Percentiles rank a stretch among this genome's conserved stretches.
Conservation (phyloP, 2,888 invertebrate species). For the Torymus auratus region DNA sequence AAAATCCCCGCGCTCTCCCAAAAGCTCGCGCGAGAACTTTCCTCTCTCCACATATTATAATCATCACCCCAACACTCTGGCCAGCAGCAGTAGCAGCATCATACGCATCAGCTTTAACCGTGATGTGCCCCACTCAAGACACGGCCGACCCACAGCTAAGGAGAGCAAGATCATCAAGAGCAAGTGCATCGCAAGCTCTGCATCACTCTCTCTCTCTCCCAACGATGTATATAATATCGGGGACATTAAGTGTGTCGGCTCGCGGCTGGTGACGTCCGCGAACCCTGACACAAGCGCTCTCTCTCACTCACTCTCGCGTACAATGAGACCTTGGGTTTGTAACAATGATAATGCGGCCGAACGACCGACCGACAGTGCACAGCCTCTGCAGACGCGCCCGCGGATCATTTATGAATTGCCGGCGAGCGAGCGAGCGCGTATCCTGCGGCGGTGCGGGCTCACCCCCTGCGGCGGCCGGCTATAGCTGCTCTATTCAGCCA, state of each 20-base stretch:
- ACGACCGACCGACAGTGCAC: slow-evolving; percentile 1
- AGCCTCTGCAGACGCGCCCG: slow-evolving; percentile 27
- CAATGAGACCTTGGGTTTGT: slow-evolving; percentile 56
- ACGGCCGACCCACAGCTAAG: background rate
- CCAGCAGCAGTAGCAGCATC: too few relatives aligned
- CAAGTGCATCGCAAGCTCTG: slow-evolving; percentile 5
- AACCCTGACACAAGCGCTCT: slow-evolving; percentile 52
- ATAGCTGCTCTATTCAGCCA: slow-evolving; percentile 70
- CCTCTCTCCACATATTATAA: too few relatives aligned
- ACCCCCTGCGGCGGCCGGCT: slow-evolving; percentile 69
- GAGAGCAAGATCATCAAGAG: slow-evolving; percentile 30
- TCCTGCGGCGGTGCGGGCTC: slow-evolving; percentile 68
- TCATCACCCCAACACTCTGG: too few relatives aligned
- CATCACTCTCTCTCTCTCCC: background rate
- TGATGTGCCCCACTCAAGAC: background rate
- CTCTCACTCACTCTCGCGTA: background rate
- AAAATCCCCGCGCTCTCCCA: too few relatives aligned
- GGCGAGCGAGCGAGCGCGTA: slow-evolving; percentile 60
- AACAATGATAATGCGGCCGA: slow-evolving; percentile 57
- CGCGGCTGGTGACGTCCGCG: slow-evolving; percentile 53
- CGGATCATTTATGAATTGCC: slow-evolving; percentile 68
- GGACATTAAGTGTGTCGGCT: slow-evolving; percentile 55
- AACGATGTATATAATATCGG: background rate
- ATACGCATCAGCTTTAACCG: too few relatives aligned
- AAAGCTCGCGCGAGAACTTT: too few relatives aligned